Evolutionary conservation across 2,888 invertebrate species (phyloP).

Genomic region (Lepidochitona cinerea): DNA sequence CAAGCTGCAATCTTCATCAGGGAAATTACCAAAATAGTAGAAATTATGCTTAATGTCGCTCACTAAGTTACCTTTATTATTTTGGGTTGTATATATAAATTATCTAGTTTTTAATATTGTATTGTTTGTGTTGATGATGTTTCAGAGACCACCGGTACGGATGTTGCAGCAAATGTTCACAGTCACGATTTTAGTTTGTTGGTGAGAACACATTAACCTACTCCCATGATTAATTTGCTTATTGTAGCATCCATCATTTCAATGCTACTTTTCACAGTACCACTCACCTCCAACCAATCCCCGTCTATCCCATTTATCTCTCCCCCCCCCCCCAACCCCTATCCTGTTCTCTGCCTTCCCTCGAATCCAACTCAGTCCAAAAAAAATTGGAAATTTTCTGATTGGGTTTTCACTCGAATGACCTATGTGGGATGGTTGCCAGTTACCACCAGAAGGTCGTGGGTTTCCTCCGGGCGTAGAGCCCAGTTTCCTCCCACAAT

Average conservation of each 20-base stretch:
- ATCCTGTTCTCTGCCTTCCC: neutral
- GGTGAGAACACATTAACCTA: constrained; percentile 36
- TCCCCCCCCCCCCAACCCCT: neutral
- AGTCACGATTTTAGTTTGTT: constrained; percentile 45
- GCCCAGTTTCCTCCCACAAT: too few species aligned
- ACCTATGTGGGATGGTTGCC: too few species aligned
- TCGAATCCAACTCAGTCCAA: neutral
- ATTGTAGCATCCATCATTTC: neutral
- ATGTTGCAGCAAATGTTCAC: constrained; percentile 37
- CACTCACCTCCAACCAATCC: neutral
- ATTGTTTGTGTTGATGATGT: too few species aligned
- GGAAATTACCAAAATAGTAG: too few species aligned
- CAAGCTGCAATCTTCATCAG: too few species aligned
- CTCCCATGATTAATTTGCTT: neutral
- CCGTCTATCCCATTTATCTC: neutral
- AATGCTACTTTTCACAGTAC: neutral
- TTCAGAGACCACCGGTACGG: too few species aligned
- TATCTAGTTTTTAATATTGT: neutral
- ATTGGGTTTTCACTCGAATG: too few species aligned
- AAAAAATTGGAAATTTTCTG: too few species aligned
- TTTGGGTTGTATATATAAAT: neutral
- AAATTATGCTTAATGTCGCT: too few species aligned
- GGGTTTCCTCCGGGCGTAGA: too few species aligned
- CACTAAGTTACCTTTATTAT: too few species aligned
- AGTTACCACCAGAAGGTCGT: too few species aligned